Evolutionary conservation across 2,888 invertebrate genomes (phyloP).

Genomic region (Andrena flavipes): DNA sequence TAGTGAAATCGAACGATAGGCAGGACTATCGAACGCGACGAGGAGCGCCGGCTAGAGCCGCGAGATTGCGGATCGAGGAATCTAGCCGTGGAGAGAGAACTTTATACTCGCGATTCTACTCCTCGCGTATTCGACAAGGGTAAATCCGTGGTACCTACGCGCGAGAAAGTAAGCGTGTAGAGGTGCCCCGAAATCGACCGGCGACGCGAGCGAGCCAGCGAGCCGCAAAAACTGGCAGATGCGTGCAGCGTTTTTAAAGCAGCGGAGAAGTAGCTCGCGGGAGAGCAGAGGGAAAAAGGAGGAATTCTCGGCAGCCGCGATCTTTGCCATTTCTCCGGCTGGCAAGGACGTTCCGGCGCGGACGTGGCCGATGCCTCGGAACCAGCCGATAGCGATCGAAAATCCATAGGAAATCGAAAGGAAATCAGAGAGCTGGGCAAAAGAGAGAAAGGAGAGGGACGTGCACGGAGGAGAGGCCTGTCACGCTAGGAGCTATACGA

Average conservation of each 20-base stretch:
- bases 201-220: constrained; percentile 33
- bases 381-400: constrained; percentile 25
- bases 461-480: constrained; percentile 13
- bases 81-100: not conserved
- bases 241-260: constrained; percentile 69
- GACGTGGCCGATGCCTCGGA: not conserved
- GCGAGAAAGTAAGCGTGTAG: constrained; percentile 47
- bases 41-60: not conserved
- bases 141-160: constrained; percentile 17
- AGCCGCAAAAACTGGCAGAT: constrained; percentile 68
- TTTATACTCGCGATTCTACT: not conserved
- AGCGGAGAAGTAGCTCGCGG: constrained; percentile 36
- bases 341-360: constrained; percentile 51
- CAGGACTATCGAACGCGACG: not conserved
- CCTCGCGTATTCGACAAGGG: not conserved
- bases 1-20: constrained; percentile 17
- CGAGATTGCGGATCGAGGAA: not conserved
- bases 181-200: constrained; percentile 54
- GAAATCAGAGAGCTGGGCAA: constrained; percentile 17
- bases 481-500: constrained; percentile 55
- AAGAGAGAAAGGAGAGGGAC: not conserved
- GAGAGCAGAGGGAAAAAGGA: constrained; percentile 35
- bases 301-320: constrained; percentile 32
- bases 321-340: constrained; percentile 51
- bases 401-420: constrained; percentile 52